Conservation (phyloP, 2,113 vertebrate species). For the Bettongia penicillata region DNA sequence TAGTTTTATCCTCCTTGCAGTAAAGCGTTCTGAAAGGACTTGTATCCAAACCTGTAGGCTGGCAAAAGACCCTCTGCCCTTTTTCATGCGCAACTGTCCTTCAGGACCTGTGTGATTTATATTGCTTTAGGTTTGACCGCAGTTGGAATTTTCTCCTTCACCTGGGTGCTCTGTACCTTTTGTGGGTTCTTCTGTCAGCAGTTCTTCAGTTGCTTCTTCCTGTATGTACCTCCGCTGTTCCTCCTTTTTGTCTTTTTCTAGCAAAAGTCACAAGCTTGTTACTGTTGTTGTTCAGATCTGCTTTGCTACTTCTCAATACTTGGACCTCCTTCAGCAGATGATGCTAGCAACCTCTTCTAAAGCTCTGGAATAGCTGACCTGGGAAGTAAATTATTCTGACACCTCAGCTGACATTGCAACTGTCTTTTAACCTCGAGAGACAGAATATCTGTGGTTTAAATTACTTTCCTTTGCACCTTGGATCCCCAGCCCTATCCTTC, state of each 20-base stretch:
- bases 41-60: not conserved
- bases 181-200: not conserved
- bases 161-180: not conserved
- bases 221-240: not conserved
- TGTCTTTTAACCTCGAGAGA: not conserved
- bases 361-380: not conserved
- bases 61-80: not conserved
- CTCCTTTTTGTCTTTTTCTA: not conserved
- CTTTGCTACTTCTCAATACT: not conserved
- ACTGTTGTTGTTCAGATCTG: not conserved
- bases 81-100: not conserved
- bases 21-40: not conserved
- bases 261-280: not conserved
- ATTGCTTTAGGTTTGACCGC: not conserved
- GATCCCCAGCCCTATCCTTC: not conserved
- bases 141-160: not conserved
- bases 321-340: not conserved
- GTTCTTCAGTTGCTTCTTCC: not conserved
- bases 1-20: not conserved
- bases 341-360: not conserved
- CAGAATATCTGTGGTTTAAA: not conserved
- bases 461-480: not conserved
- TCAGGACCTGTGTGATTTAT: not conserved
- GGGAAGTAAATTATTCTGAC: not conserved
- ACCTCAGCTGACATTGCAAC: not conserved